Evolutionary conservation across 2,797 vertebrate genomes (phyloP).

Genomic region (Phrynocephalus guinanensis): DNA sequence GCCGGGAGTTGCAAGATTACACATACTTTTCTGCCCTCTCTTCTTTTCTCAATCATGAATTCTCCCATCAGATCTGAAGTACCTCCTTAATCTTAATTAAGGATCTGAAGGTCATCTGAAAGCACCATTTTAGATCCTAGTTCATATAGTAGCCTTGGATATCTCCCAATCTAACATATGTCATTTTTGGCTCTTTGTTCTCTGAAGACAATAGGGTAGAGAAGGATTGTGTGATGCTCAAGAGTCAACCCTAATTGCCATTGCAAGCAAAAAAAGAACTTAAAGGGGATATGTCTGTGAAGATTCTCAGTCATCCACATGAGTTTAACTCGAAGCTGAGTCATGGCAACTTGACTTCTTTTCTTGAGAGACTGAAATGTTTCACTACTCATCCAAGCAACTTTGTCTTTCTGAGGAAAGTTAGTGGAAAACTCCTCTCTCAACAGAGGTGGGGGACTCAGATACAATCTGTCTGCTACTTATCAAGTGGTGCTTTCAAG

Average conservation of each 20-base stretch:
- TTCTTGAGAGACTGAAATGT: no score
- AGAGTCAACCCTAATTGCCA: neutral
- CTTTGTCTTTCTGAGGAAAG: no score
- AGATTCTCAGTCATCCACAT: no score
- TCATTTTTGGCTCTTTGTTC: neutral
- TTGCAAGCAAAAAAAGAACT: neutral
- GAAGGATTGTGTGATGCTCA: neutral
- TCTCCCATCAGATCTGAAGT: no score
- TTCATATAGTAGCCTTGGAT: neutral
- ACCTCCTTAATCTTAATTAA: neutral
- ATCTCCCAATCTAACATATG: neutral
- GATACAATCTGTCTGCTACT: no score
- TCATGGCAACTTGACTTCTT: no score
- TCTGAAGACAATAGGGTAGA: neutral
- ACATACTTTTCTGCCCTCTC: neutral
- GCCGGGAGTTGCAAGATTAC: neutral
- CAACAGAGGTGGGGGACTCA: no score
- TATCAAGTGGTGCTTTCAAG: no score
- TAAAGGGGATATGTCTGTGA: neutral
- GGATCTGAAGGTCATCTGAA: neutral
- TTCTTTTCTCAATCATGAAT: neutral
- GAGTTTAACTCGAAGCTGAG: no score
- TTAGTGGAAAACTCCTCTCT: no score
- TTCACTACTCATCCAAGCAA: no score
- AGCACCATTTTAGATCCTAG: no score